phyloP scores from a whole-genome alignment of 1,140 invertebrate genomes.

The Mycetomoellerius zeteki region DNA sequence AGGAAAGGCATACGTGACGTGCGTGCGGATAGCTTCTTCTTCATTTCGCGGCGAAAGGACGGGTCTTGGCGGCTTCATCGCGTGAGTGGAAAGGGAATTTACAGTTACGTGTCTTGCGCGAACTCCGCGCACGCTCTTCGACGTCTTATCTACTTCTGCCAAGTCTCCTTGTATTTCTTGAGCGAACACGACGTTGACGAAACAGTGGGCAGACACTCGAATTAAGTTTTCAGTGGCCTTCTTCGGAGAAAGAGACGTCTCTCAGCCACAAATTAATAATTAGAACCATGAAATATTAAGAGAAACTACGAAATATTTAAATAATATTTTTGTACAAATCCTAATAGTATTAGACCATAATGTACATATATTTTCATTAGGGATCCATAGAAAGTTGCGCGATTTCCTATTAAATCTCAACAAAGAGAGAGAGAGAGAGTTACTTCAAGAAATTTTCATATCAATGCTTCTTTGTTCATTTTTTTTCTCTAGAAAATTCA shows the following conservation, averaged over 20 bases:
- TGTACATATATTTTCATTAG: background rate
- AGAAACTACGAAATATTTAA: background rate
- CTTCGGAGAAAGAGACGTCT: background rate
- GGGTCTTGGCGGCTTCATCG: background rate
- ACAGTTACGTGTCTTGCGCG: constrained; percentile 59
- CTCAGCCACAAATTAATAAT: background rate
- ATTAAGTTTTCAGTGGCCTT: constrained; percentile 8
- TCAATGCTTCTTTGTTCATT: background rate
- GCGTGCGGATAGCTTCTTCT: constrained; percentile 19
- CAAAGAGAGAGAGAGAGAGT: background rate
- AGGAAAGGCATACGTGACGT: background rate
- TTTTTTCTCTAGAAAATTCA: background rate
- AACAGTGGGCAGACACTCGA: background rate
- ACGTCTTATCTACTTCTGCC: constrained; percentile 2
- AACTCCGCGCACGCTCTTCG: background rate
- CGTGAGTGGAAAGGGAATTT: constrained; percentile 42
- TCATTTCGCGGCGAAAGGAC: constrained; percentile 24
- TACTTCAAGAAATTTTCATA: background rate
- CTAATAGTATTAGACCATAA: background rate
- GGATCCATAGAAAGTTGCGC: background rate
- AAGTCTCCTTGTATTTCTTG: constrained; percentile 19
- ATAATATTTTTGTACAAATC: background rate
- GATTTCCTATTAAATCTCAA: background rate
- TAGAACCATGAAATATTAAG: no score
- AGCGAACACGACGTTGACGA: constrained; percentile 7